phyloP scores from a whole-genome alignment of 2,113 vertebrate species.

The Cyprinodon variegatus region DNA sequence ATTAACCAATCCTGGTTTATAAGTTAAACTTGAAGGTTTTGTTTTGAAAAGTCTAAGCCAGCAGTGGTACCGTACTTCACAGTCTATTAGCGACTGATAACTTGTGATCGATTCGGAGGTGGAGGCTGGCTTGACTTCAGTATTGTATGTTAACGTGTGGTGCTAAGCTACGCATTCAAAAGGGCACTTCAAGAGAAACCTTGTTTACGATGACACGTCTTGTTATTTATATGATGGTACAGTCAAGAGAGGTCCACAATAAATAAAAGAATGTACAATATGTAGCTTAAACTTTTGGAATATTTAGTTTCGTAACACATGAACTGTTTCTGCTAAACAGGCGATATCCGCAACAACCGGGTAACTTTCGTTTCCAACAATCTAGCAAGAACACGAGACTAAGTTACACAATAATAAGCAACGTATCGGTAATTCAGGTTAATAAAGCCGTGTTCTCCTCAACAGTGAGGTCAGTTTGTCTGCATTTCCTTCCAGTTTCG shows the following conservation, averaged over 20 bases:
- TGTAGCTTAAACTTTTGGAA: background rate
- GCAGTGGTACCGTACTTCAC: too few species aligned
- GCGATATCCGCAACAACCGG: background rate
- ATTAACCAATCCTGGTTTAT: too few species aligned
- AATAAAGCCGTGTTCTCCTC: background rate
- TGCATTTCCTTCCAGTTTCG: constrained; percentile 19
- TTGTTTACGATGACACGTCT: too few species aligned
- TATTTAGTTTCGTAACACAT: constrained; percentile 9
- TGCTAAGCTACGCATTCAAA: background rate
- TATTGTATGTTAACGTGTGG: background rate
- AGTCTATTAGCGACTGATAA: too few species aligned
- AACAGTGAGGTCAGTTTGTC: background rate
- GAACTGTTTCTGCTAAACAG: background rate
- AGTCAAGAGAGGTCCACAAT: background rate
- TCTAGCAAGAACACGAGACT: background rate
- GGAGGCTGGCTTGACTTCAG: too few species aligned
- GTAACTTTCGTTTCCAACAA: constrained; percentile 35
- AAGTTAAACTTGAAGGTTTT: too few species aligned
- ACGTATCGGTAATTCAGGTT: background rate
- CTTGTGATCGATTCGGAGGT: too few species aligned
- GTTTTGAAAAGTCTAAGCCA: too few species aligned
- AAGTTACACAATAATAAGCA: background rate
- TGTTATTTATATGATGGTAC: background rate
- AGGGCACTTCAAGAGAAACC: background rate
- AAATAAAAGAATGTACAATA: too few species aligned